Conservation (phyloP, 2,888 invertebrate species). For the Rhagonycha lutea region DNA sequence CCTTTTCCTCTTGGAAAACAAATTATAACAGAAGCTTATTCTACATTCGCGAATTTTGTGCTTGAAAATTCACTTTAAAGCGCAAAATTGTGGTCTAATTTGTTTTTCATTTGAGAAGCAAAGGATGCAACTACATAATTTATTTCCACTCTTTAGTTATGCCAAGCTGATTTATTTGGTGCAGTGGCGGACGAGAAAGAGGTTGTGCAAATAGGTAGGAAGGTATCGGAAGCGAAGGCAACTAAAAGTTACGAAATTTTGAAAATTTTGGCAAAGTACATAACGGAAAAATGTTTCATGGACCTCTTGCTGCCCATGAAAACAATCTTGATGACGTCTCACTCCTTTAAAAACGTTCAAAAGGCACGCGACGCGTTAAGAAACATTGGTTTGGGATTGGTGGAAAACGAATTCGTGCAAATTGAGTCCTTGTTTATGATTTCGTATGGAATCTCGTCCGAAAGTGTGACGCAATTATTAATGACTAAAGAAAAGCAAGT, state of each 20-base stretch:
- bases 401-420: constrained; percentile 78
- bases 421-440: constrained; percentile 77
- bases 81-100: too few relatives aligned
- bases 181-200: constrained; percentile 89
- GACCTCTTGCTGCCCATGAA: constrained; percentile 82
- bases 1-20: too few relatives aligned
- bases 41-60: too few relatives aligned
- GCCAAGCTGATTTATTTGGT: constrained; percentile 88
- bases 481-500: constrained; percentile 58
- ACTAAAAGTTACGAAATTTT: constrained; percentile 87
- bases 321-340: constrained; percentile 74
- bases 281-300: constrained; percentile 75
- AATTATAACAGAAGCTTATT: too few relatives aligned
- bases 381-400: constrained; percentile 79
- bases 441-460: constrained; percentile 78
- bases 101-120: too few relatives aligned
- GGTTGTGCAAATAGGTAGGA: constrained; percentile 78
- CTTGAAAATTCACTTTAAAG: too few relatives aligned
- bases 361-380: constrained; percentile 82
- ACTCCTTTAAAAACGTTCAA: constrained; percentile 77
- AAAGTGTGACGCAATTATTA: constrained; percentile 76
- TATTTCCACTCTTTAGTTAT: constrained; percentile 60
- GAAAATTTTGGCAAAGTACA: constrained; percentile 77
- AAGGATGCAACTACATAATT: not conserved
- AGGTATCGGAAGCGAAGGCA: constrained; percentile 80